phyloP scores from a whole-genome alignment of 2,113 vertebrate genomes.

The Ginglymostoma cirratum region DNA sequence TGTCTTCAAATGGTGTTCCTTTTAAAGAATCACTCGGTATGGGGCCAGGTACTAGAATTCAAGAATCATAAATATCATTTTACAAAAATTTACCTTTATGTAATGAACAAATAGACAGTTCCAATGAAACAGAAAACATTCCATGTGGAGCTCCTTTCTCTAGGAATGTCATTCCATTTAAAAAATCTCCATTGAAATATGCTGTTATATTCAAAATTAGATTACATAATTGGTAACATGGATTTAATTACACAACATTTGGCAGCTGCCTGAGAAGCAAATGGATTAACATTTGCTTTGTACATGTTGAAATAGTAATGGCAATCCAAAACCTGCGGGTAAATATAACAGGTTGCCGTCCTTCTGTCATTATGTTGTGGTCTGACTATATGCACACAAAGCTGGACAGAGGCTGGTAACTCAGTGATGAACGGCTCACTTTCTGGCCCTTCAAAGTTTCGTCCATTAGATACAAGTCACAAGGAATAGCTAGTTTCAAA shows the following conservation, averaged over 20 bases:
- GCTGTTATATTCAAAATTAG: not conserved
- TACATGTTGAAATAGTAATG: not conserved
- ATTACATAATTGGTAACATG: not conserved
- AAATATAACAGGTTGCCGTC: not conserved
- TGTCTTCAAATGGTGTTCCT: constrained; percentile 93
- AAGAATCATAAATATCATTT: constrained; percentile 35
- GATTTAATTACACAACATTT: not conserved
- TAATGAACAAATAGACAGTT: not conserved
- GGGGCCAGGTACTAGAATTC: constrained; percentile 77
- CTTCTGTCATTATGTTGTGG: not conserved
- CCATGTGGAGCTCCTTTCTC: not conserved
- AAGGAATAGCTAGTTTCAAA: not conserved
- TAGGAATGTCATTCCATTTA: not conserved
- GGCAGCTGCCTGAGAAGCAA: not conserved
- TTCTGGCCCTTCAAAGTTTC: not conserved
- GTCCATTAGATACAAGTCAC: not conserved
- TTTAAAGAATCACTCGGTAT: constrained; percentile 83
- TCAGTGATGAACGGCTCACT: not conserved
- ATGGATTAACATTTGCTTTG: not conserved
- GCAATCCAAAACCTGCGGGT: not conserved
- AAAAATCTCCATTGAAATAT: not conserved
- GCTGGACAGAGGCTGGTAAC: not conserved
- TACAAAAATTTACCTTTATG: not conserved
- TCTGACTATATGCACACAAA: not conserved
- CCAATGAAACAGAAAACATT: not conserved